Percentiles rank a stretch among this genome's conserved stretches.
Evolutionary conservation across 2,888 invertebrate species (phyloP).

Genomic region (Nemapogon koenigi): DNA sequence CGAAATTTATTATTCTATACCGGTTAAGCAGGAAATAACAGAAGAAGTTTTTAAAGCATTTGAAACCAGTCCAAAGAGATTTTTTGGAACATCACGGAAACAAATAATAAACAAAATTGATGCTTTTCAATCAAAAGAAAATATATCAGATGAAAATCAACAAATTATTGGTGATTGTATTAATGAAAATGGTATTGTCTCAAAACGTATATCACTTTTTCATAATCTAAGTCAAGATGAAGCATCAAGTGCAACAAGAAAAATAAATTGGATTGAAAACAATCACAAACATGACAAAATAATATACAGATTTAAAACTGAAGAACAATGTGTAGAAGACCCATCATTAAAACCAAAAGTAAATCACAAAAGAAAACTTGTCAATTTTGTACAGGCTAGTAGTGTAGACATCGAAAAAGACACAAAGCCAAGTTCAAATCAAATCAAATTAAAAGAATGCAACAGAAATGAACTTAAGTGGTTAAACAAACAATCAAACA

Average conservation of each 20-base stretch:
- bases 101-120: conserved; percentile 55
- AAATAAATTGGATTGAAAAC: not conserved
- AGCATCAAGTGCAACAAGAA: not conserved
- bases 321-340: not conserved
- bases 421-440: not conserved
- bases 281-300: not conserved
- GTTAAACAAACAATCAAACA: conserved; percentile 22
- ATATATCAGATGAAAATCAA: conserved; percentile 23
- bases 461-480: not conserved
- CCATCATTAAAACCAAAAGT: not conserved
- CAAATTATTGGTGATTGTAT: conserved; percentile 18
- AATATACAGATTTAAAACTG: not conserved
- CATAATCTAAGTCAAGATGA: not conserved
- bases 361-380: not conserved
- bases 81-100: conserved; percentile 53
- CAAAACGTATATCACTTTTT: conserved; percentile 43
- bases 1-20: too few relatives aligned
- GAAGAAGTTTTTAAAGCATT: conserved; percentile 57
- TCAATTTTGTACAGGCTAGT: too few relatives aligned
- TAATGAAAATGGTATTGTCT: conserved; percentile 49
- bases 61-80: conserved; percentile 56
- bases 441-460: not conserved
- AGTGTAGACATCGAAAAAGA: not conserved
- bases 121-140: conserved; percentile 43
- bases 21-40: conserved; percentile 44